Percentiles rank a stretch among this genome's conserved stretches.
Conservation (phyloP, 2,888 invertebrate species). For the Pinctada fucata region DNA sequence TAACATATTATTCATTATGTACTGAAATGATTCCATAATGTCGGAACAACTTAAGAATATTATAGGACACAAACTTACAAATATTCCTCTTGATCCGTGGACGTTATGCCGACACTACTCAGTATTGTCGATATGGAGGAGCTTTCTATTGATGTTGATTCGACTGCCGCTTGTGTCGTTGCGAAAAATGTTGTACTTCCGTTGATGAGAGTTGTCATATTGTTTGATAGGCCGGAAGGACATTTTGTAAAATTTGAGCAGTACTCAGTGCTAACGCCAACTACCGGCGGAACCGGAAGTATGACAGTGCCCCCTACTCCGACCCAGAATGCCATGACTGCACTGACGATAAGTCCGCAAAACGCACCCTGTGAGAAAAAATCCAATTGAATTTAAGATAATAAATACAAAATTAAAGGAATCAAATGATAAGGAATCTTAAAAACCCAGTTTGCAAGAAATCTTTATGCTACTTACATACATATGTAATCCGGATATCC, state of each 20-base stretch:
- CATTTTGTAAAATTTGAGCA: constrained; percentile 50
- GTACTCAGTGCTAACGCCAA: constrained; percentile 46
- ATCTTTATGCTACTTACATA: neutral
- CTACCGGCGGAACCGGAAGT: constrained; percentile 48
- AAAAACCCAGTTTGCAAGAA: neutral
- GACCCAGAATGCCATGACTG: constrained; percentile 63
- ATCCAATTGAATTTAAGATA: neutral
- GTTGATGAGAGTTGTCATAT: neutral
- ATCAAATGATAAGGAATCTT: too few relatives aligned
- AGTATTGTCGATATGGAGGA: neutral
- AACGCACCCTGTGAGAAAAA: constrained; percentile 57
- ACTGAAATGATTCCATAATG: too few relatives aligned
- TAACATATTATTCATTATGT: too few relatives aligned
- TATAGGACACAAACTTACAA: neutral
- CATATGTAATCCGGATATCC: neutral
- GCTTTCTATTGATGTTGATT: neutral
- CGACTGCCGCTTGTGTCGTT: constrained; percentile 4
- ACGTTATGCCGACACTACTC: neutral
- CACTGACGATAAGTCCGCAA: constrained; percentile 53
- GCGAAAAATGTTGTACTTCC: constrained; percentile 3
- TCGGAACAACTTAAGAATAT: too few relatives aligned
- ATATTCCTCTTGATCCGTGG: constrained; percentile 3
- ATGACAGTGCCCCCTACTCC: constrained; percentile 63
- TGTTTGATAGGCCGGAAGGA: constrained; percentile 8
- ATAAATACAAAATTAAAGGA: neutral